Conservation (phyloP, 1,140 invertebrate species). For the Zophobas morio region DNA sequence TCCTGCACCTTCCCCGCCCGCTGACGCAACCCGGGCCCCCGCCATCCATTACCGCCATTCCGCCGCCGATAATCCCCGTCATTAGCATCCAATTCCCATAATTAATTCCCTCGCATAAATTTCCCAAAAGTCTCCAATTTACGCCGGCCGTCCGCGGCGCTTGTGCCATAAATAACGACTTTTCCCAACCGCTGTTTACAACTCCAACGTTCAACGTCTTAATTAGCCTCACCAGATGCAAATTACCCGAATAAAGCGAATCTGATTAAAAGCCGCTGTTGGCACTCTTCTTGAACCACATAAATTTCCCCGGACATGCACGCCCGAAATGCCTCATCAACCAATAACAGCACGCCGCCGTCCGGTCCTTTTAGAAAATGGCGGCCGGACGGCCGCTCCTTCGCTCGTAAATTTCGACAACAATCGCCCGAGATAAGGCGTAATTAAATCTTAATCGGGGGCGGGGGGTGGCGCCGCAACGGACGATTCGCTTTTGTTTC, state of each 20-base stretch:
- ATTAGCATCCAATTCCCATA: slow-evolving; percentile 40
- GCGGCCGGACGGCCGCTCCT: slow-evolving; percentile 18
- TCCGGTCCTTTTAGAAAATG: slow-evolving; percentile 34
- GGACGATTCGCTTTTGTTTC: too few relatives aligned
- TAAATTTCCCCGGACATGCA: slow-evolving; percentile 21
- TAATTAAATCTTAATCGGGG: slow-evolving; percentile 20
- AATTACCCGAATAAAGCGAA: slow-evolving; percentile 33
- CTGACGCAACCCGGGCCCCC: not conserved
- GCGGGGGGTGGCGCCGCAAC: too few relatives aligned
- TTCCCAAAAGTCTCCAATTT: slow-evolving; percentile 1
- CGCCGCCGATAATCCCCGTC: not conserved
- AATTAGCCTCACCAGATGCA: slow-evolving; percentile 24
- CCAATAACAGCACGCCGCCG: slow-evolving; percentile 11
- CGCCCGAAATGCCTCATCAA: slow-evolving; percentile 31
- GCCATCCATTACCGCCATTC: not conserved
- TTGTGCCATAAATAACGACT: slow-evolving; percentile 7
- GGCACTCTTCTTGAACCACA: slow-evolving; percentile 18
- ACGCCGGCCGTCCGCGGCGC: too few relatives aligned
- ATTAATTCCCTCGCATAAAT: slow-evolving; percentile 26
- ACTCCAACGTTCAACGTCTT: slow-evolving; percentile 36
- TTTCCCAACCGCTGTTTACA: slow-evolving; percentile 27
- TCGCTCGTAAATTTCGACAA: slow-evolving; percentile 10
- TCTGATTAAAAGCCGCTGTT: slow-evolving; percentile 39
- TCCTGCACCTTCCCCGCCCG: too few relatives aligned
- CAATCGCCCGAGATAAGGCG: not conserved